Percentiles rank a stretch among this genome's conserved stretches.
Evolutionary conservation across 1,140 invertebrate genomes (phyloP).

Genomic region (Drosophila micromelanica): DNA sequence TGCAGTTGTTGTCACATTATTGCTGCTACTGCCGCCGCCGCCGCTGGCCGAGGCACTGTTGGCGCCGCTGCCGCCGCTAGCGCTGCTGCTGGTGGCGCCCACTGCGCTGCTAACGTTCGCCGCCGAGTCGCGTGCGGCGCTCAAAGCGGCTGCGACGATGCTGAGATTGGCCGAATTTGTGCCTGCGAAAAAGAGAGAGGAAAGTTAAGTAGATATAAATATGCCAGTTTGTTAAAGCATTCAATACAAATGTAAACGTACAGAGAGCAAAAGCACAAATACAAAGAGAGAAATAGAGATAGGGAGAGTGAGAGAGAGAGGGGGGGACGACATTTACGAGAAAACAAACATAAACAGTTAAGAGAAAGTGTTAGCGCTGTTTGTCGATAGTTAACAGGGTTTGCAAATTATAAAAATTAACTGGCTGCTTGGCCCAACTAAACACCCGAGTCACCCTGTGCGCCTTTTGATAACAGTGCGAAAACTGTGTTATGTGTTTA

Average conservation of each 20-base stretch:
- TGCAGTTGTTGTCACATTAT: slow-evolving; percentile 50
- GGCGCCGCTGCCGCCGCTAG: slow-evolving; percentile 27
- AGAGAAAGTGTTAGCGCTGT: slow-evolving; percentile 14
- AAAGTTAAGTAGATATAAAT: slow-evolving; percentile 31
- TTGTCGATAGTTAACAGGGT: slow-evolving; percentile 31
- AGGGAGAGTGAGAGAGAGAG: not conserved
- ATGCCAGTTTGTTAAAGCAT: not conserved
- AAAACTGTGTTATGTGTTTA: not conserved
- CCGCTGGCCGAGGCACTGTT: slow-evolving; percentile 53
- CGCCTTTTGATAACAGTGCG: not conserved
- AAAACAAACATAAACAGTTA: slow-evolving; percentile 18
- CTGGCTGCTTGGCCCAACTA: slow-evolving; percentile 14
- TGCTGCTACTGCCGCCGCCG: slow-evolving; percentile 55
- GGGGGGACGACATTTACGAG: slow-evolving; percentile 16
- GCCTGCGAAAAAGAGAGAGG: slow-evolving; percentile 33
- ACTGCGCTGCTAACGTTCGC: slow-evolving; percentile 62
- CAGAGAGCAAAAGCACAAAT: not conserved
- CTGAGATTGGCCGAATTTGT: slow-evolving; percentile 68
- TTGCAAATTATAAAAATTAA: slow-evolving; percentile 17
- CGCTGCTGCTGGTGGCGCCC: slow-evolving; percentile 63
- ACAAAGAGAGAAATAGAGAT: not conserved
- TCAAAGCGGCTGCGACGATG: slow-evolving; percentile 68
- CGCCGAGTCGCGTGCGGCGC: slow-evolving; percentile 60
- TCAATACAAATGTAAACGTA: slow-evolving; percentile 1
- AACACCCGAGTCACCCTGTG: slow-evolving; percentile 53